phyloP scores from a whole-genome alignment of 2,797 vertebrate genomes.

The Eulemur rubriventer region DNA sequence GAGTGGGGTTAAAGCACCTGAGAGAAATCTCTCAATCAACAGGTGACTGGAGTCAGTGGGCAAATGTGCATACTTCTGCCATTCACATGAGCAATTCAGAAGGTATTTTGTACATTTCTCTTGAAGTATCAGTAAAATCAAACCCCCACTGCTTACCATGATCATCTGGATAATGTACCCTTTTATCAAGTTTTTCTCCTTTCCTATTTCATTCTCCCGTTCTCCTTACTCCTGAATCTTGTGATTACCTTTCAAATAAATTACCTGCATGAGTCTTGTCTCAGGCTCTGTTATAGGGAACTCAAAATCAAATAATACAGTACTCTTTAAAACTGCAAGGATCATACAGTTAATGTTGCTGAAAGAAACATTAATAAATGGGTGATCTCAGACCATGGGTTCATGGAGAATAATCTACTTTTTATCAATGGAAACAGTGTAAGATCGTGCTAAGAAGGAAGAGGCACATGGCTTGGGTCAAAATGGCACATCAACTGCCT shows the following conservation, averaged over 20 bases:
- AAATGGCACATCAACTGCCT: background rate
- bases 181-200: background rate
- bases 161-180: background rate
- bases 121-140: background rate
- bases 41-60: background rate
- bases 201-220: background rate
- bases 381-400: background rate
- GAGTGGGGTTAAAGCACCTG: background rate
- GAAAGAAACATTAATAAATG: background rate
- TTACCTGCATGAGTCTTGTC: background rate
- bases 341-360: background rate
- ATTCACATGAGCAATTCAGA: background rate
- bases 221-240: background rate
- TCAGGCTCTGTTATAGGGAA: background rate
- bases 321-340: background rate
- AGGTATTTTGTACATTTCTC: background rate
- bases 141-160: background rate
- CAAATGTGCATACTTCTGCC: rapidly evolving
- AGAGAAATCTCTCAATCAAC: background rate
- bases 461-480: background rate
- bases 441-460: background rate
- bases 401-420: background rate
- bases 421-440: background rate
- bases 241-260: background rate
- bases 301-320: background rate